Percentiles rank a stretch among this genome's conserved stretches.
Evolutionary conservation across 2,797 vertebrate species (phyloP).

Genomic region (Brachyrhaphis roseni): DNA sequence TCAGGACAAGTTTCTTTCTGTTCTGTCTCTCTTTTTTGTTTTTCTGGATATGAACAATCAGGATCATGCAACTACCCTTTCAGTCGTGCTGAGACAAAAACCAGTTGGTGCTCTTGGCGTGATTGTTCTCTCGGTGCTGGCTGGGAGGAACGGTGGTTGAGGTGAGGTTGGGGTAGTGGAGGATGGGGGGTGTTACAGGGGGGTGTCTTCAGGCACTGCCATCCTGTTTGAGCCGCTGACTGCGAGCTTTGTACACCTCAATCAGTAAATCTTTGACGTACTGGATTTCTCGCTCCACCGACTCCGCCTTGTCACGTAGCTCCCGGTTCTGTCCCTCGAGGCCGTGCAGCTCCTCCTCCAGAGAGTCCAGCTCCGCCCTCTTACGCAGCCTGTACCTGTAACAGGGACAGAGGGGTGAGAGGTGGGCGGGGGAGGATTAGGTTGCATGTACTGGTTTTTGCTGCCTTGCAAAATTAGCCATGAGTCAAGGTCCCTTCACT

Average conservation of each 20-base stretch:
- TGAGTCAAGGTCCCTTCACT: slow-evolving; percentile 8
- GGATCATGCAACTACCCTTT: slow-evolving; percentile 78
- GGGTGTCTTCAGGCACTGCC: slow-evolving; percentile 78
- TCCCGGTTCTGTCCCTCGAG: slow-evolving; percentile 91
- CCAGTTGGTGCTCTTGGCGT: slow-evolving; percentile 49
- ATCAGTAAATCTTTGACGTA: slow-evolving; percentile 94
- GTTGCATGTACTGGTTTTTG: slow-evolving; percentile 19
- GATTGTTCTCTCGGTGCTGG: slow-evolving; percentile 54
- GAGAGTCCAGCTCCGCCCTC: slow-evolving; percentile 90
- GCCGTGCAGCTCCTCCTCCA: slow-evolving; percentile 91
- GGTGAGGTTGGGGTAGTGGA: slow-evolving; percentile 10
- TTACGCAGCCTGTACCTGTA: slow-evolving; percentile 91
- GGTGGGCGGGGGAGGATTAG: not conserved
- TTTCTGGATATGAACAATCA: slow-evolving; percentile 72
- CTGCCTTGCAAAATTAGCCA: slow-evolving; percentile 48
- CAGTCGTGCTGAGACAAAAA: slow-evolving; percentile 53
- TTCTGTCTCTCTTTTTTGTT: slow-evolving; percentile 40
- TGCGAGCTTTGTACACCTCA: slow-evolving; percentile 95
- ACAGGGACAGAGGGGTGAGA: slow-evolving; percentile 10
- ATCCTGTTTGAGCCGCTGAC: slow-evolving; percentile 88
- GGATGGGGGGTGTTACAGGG: slow-evolving; percentile 2
- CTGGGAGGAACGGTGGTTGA: slow-evolving; percentile 45
- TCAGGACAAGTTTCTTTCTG: slow-evolving; percentile 39
- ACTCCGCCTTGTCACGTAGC: slow-evolving; percentile 91
- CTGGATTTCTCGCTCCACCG: slow-evolving; percentile 93